Evolutionary conservation across 2,113 vertebrate species (phyloP), one percentile per base, ranked within the genome.

Genomic region (Ariopsis seemanni): DNA sequence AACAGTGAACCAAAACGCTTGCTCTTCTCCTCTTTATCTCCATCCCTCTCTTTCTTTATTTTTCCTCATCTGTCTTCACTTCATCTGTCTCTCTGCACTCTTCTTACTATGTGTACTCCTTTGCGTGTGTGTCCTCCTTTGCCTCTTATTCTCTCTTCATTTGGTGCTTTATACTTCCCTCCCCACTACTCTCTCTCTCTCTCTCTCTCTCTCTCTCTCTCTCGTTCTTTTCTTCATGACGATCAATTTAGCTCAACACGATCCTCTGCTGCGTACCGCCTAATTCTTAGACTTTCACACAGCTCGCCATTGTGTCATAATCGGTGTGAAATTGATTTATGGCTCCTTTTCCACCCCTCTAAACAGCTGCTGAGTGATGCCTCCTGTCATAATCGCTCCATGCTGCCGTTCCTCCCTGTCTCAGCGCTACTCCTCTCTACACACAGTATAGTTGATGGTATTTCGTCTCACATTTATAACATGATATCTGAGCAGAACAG

Each of bases 251-350:
- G 88, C 86, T 87, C 89, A 90, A 92, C 90, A 91, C 84, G 88
- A 91, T 91, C 89, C 90, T 91, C 88, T 52, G 65, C 84, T 88
- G 92, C 88, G 88, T 85, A 88, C 57, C 81, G 85, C 87, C 91
- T 92, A 89, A 90, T 91, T 91, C 90, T 86, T 86, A 85, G 84
- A 88, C 86, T 81, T 89, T 84, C 80, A 81, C 88, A 82, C 88
- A 87, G 89, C 89, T 91, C 90, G 87, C 85, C 91, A 90, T 91
- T 90, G 92, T 92, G 92, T 92, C 90, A 91, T 92, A 91, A 92
- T 92, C 90, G 91, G 57, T 90, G 86, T 86, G 86, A 90, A 90
- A 93, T 93, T 93, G 92, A 93, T 92, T 93, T 91, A 92, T 89
- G 90, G 88, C 90, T 91, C 88, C 75, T 90, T 91, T 91, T 92